Evolutionary conservation across 2,797 vertebrate species (phyloP), one percentile per base, ranked within the genome.

Genomic region (Urocyon cinereoargenteus): DNA sequence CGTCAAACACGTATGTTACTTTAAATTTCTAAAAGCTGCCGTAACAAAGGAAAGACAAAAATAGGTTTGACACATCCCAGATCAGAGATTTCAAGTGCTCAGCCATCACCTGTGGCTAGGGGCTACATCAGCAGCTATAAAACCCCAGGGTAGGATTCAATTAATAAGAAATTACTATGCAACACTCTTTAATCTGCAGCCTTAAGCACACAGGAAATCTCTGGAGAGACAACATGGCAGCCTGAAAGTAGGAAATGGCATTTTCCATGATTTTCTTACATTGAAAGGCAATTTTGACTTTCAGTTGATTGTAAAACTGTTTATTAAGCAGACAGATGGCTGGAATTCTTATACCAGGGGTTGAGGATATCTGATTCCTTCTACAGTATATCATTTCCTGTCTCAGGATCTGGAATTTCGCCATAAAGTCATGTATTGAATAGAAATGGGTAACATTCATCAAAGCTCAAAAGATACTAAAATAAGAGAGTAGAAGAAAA

Each of bases 241-340:
- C 36, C 40, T 22, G 16, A 55, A 89, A 77, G 19, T n/a, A 66
- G 24, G 19, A 62, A 93, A 28, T 45, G 8, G 3, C 3, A 16
- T 5, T 90, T 90, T 90, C 61, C 53, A 0, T 70, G 14, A 75
- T 55, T 89, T 59, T 91, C 79, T 94, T 92, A 22, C 34, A 22
- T 36, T 70, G n/a, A 85, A 93, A n/a, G 75, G 40, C 2, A 36
- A 36, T 12, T 53, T 68, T 72, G 53, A 34, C 84, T 98, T 88
- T 88, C 61, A 79, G 14, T 91, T 51, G 64, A 92, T 94, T 93
- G 61, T 66, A 96, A 93, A 94, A 92, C 7, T 49, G 90, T 87
- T 98, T 97, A 95, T 95, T 98, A 95, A 98, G 91, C 68, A 96
- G 86, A 85, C 84, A 96, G 72, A 77, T 97, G 59, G 40, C 75